Conservation (phyloP, 92 coral and sea anemone species). For the Phenganax marumi region DNA sequence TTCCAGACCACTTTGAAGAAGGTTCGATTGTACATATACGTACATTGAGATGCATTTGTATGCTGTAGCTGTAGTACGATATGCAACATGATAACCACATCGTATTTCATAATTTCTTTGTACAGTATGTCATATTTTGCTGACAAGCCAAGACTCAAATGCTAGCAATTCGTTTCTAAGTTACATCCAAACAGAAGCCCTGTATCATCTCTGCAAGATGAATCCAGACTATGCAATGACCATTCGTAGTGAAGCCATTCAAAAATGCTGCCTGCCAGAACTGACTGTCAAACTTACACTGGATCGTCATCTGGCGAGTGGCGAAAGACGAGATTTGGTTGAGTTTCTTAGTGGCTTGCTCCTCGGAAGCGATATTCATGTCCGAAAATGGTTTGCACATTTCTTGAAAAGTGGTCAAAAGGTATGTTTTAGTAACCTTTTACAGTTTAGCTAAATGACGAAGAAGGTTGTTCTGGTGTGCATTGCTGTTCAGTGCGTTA, state of each 20-base stretch:
- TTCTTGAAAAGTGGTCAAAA: slow-evolving; percentile 90
- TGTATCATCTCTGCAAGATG: slow-evolving; percentile 86
- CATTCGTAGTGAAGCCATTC: slow-evolving; percentile 75
- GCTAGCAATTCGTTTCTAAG: slow-evolving; percentile 81
- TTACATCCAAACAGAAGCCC: slow-evolving; percentile 72
- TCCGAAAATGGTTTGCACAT: slow-evolving; percentile 89
- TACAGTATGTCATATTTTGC: slow-evolving; percentile 69
- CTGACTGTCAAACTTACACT: slow-evolving; percentile 89
- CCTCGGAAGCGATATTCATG: slow-evolving; percentile 76
- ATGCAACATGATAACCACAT: no score
- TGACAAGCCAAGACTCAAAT: slow-evolving; percentile 74
- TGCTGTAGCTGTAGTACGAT: background rate
- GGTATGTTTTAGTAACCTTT: slow-evolving; percentile 45
- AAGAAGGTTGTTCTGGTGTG: no score
- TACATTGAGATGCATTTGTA: background rate
- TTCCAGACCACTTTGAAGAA: slow-evolving; percentile 94
- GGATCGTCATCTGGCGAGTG: slow-evolving; percentile 57
- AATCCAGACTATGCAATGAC: slow-evolving; percentile 81
- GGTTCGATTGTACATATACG: slow-evolving; percentile 43
- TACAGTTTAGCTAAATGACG: no score
- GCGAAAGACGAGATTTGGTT: slow-evolving; percentile 65
- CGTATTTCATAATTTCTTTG: background rate
- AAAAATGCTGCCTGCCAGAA: slow-evolving; percentile 85
- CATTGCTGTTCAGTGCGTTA: no score
- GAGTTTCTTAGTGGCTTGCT: slow-evolving; percentile 87